A percentile compares a stretch with the other conserved stretches of the same genome.
These are phyloP conservation scores for Panulirus ornatus DNA, from an alignment of 1,140 invertebrate species.

Conservation along the genomic window DNA sequence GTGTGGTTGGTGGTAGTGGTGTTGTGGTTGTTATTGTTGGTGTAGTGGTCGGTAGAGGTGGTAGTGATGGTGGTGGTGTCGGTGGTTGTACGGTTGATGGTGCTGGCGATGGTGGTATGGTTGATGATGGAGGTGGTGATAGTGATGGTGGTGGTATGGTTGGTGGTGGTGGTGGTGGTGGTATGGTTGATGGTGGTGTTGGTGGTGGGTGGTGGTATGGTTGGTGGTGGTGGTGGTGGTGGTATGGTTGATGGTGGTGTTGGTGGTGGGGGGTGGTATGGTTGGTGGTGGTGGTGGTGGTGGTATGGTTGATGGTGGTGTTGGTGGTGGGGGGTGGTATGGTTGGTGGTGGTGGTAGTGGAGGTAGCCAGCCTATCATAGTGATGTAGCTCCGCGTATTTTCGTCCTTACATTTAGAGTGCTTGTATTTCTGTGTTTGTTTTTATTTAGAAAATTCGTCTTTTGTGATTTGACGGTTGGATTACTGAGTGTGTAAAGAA, in stretches of 20 bases:
- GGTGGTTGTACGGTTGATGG: neutral
- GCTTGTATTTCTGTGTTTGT: too few species aligned
- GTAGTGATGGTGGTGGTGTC: neutral
- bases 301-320: neutral
- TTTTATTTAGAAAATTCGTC: too few species aligned
- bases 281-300: neutral
- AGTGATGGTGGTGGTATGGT: neutral
- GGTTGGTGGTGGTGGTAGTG: neutral
- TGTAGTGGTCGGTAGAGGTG: neutral
- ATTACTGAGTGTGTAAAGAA: too few species aligned
- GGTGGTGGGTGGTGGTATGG: neutral
- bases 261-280: neutral
- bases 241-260: neutral
- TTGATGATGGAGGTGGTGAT: neutral
- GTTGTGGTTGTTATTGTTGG: slow-evolving; percentile 1
- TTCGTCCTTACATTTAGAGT: too few species aligned
- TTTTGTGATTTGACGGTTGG: too few species aligned
- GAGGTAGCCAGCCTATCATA: neutral
- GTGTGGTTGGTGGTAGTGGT: neutral
- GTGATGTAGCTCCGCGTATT: too few species aligned
- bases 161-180: neutral
- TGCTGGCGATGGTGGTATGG: neutral
- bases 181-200: neutral
- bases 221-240: neutral
- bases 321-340: neutral